Conservation (phyloP, 2,113 vertebrate species). For the Lonchura striata region DNA sequence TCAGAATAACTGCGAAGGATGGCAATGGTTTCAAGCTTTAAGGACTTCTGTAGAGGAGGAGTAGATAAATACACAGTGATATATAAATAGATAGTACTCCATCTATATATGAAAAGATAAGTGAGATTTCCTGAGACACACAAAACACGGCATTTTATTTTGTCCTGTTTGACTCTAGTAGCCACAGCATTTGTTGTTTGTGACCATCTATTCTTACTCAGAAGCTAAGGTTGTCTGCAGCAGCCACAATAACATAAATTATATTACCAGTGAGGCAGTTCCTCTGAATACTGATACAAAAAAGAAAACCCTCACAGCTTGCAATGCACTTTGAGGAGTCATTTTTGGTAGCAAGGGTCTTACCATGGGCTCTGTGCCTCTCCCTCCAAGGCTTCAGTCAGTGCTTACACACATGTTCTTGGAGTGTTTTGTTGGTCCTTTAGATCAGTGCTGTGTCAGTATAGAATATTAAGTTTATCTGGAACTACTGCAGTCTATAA, state of each 20-base stretch:
- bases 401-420: not conserved
- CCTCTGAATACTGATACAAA: not conserved
- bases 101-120: not conserved
- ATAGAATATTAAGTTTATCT: not conserved
- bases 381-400: not conserved
- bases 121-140: not conserved
- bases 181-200: not conserved
- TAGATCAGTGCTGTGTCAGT: not conserved
- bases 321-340: not conserved
- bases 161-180: not conserved
- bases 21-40: not conserved
- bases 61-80: not conserved
- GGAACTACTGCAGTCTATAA: not conserved
- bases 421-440: not conserved
- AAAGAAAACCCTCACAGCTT: not conserved
- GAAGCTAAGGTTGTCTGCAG: not conserved
- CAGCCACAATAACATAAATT: not conserved
- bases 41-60: not conserved
- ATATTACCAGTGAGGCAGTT: not conserved
- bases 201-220: not conserved
- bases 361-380: not conserved
- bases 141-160: not conserved
- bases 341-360: not conserved
- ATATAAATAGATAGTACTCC: not conserved
- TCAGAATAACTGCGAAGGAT: not conserved